These are phyloP conservation scores for Dreissena rostriformis DNA, from an alignment of 1,140 invertebrate species.

Conservation along the genomic window DNA sequence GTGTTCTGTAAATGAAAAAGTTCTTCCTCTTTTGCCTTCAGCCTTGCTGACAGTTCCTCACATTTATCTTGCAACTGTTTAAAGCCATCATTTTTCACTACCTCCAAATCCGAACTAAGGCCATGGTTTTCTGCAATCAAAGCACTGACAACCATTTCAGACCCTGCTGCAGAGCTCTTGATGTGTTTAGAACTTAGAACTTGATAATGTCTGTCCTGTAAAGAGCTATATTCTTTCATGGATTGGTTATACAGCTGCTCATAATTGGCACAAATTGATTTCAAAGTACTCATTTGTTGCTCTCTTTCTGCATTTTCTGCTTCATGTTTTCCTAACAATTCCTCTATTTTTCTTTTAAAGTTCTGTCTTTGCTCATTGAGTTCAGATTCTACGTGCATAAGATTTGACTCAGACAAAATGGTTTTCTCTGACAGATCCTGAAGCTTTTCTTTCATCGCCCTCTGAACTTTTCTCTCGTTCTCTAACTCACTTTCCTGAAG, in stretches of 20 bases:
- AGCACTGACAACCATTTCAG: too few relatives aligned
- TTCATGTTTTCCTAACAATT: slow-evolving; percentile 76
- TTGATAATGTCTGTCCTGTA: slow-evolving; percentile 70
- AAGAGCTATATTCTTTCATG: slow-evolving; percentile 68
- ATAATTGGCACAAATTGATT: slow-evolving; percentile 68
- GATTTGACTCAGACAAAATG: slow-evolving; percentile 90
- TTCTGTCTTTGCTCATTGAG: slow-evolving; percentile 87
- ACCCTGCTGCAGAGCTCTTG: too few relatives aligned
- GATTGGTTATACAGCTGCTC: slow-evolving; percentile 74
- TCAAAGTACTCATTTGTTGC: slow-evolving; percentile 80
- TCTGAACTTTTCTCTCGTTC: slow-evolving; percentile 69
- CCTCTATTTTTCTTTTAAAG: slow-evolving; percentile 83
- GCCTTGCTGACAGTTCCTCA: slow-evolving; percentile 12
- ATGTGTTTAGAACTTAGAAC: too few relatives aligned
- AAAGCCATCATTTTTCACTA: too few relatives aligned
- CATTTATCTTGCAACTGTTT: too few relatives aligned
- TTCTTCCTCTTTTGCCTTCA: not conserved
- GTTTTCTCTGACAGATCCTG: slow-evolving; percentile 87
- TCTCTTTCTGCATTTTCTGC: slow-evolving; percentile 82
- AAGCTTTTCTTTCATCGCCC: slow-evolving; percentile 76
- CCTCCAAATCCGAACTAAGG: too few relatives aligned
- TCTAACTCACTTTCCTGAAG: slow-evolving; percentile 73
- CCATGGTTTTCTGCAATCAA: too few relatives aligned
- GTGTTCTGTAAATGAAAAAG: too few relatives aligned
- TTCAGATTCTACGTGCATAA: slow-evolving; percentile 87